Percentiles rank a stretch among this genome's conserved stretches.
Conservation (phyloP, 35 echinoderm and acorn worm genomes). For the Lytechinus variegatus region DNA sequence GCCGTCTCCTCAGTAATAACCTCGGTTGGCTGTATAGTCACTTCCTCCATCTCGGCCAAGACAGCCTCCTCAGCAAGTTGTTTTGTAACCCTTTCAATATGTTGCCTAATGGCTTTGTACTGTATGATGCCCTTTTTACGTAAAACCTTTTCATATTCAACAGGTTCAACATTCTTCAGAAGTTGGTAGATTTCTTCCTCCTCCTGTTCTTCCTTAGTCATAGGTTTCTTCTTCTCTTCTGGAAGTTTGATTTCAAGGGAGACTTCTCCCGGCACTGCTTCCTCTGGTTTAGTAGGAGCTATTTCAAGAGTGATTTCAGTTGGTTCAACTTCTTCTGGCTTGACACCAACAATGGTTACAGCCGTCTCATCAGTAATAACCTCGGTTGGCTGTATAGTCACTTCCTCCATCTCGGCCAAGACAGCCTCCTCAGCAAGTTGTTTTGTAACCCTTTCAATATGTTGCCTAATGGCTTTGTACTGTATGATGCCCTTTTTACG, state of each 20-base stretch:
- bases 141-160: conserved; percentile 70
- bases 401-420: not conserved
- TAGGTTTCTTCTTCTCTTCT: not conserved
- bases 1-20: conserved; percentile 38
- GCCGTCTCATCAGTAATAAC: too few relatives aligned
- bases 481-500: conserved; percentile 56
- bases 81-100: conserved; percentile 61
- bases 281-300: too few relatives aligned
- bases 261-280: not conserved
- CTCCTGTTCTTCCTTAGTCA: conserved; percentile 62
- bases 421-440: conserved; percentile 54
- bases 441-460: conserved; percentile 61
- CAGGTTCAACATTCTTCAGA: conserved; percentile 35
- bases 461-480: conserved; percentile 62
- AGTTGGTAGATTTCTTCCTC: conserved; percentile 55
- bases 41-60: not conserved
- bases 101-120: conserved; percentile 33
- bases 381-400: too few relatives aligned
- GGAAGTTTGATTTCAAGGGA: not conserved
- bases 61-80: conserved; percentile 54
- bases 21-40: not conserved
- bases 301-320: too few relatives aligned
- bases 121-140: conserved; percentile 21
- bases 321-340: too few relatives aligned
- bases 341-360: too few relatives aligned